A percentile compares a stretch with the other conserved stretches of the same genome.
These are phyloP conservation scores for Microvelia longipes DNA, from an alignment of 1,140 invertebrate species.

Conservation along the genomic window DNA sequence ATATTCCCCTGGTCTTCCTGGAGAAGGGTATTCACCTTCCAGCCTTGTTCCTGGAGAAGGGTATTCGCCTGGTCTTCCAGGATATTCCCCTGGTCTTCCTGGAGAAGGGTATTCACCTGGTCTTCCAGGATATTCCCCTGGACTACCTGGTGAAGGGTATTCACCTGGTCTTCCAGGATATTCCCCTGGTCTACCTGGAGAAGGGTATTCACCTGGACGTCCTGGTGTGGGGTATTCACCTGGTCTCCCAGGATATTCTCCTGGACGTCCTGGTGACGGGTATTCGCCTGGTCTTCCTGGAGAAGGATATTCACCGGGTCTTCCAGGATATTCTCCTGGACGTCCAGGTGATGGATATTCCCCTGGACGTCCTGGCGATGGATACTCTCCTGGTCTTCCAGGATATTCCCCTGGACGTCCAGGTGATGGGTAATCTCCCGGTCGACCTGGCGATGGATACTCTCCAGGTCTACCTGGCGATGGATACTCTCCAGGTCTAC, in stretches of 20 bases:
- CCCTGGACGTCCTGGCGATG: conserved; percentile 8
- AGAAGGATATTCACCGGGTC: conserved; percentile 9
- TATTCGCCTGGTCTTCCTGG: conserved; percentile 1
- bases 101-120: conserved; percentile 13
- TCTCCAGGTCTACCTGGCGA: conserved; percentile 11
- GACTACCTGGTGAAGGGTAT: conserved; percentile 8
- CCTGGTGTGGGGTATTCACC: conserved; percentile 16
- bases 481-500: conserved; percentile 11
- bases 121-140: conserved; percentile 11
- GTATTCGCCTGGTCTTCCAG: conserved; percentile 13
- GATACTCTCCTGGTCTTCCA: conserved; percentile 8
- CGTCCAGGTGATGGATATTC: conserved; percentile 8
- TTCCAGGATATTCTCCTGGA: conserved; percentile 11
- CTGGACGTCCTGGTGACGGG: background rate
- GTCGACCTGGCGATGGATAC: conserved; percentile 9
- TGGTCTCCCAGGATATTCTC: conserved; percentile 8
- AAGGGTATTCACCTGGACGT: conserved; percentile 7
- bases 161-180: conserved; percentile 8
- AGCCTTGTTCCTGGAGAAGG: conserved; percentile 9
- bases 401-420: conserved; percentile 13
- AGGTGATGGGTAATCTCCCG: conserved; percentile 6
- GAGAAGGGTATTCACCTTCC: conserved; percentile 11
- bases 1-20: conserved; percentile 12
- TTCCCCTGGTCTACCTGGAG: conserved; percentile 2
- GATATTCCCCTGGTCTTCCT: conserved; percentile 10